phyloP scores from a whole-genome alignment of 2,797 vertebrate species.

The Lophotriccus pileatus region DNA sequence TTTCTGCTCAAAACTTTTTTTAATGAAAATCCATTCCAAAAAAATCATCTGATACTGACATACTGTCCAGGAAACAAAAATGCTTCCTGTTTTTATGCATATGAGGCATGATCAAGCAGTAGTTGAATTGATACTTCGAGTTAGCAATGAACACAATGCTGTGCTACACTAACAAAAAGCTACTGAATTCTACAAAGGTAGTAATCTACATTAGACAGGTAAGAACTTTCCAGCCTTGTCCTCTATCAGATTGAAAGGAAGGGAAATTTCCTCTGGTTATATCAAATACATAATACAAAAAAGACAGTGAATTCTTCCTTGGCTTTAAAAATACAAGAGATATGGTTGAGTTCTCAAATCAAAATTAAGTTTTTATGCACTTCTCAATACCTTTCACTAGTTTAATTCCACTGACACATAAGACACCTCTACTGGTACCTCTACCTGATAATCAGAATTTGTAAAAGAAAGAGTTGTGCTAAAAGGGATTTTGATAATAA shows the following conservation, averaged over 20 bases:
- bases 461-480: not conserved
- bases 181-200: not conserved
- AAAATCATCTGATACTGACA: not conserved
- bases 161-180: not conserved
- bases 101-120: not conserved
- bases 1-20: not conserved
- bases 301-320: not conserved
- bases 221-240: not conserved
- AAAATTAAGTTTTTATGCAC: not conserved
- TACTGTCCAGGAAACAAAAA: not conserved
- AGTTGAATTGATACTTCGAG: not conserved
- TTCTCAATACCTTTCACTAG: accelerated
- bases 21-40: not conserved
- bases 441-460: not conserved
- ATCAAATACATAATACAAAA: not conserved
- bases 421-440: not conserved
- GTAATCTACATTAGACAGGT: not conserved
- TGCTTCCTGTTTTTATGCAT: not conserved
- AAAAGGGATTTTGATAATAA: not conserved
- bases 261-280: not conserved
- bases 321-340: not conserved
- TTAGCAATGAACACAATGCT: not conserved
- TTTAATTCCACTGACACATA: not conserved
- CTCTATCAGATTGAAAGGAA: not conserved
- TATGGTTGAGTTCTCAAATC: not conserved